Base-by-base conservation (phyloP, 2,797 vertebrate genomes). In the Hypotaenidia philippensis region DNA sequence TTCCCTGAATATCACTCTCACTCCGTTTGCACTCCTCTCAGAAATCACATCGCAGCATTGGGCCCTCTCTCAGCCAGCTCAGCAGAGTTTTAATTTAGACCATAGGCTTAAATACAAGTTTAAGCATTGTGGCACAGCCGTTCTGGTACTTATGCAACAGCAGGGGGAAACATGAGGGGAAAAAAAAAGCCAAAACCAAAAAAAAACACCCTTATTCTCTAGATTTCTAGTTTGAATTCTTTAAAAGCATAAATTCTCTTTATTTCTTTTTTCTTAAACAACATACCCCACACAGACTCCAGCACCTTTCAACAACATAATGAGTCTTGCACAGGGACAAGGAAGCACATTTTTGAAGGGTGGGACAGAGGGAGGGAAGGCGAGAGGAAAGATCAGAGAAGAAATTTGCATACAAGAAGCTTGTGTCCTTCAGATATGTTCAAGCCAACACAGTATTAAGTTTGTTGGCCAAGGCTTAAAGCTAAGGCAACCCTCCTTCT, bases 401-500 rank as follows among this genome's bases (percentile, higher is more conserved):
- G n/a, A 44, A 41, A 90, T 90, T 69, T 83, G 71, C 88, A 94
- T 90, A 45, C 29, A 61, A 83, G 89, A 72, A 68, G 50, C 36
- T 61, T 4, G n/a, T 26, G 76, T 72, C 80, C 74, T 90, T 61
- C 53, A 83, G 86, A 72, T 49, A 50, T 11, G 32, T 44, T 56
- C n/a, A 31, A 82, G 87, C 25, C 66, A 90, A 75, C 76, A 40
- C 17, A 56, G 49, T 1, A 79, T 66, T 83, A 55, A 44, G 66
- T 44, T 66, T 63, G 77, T 86, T 93, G 94, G 91, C 94, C 91
- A 26, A 61, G 38, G 53, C 94, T 91, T 83, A 93, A 94, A 95
- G 94, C 84, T 38, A 55, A 82, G 68, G 52, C 71, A 85, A 56
- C 7, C 18, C 16, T 66, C 88, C 72, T 76, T 63, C 82, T 78